Conservation (phyloP, 2,888 invertebrate species). For the Sisyra nigra region DNA sequence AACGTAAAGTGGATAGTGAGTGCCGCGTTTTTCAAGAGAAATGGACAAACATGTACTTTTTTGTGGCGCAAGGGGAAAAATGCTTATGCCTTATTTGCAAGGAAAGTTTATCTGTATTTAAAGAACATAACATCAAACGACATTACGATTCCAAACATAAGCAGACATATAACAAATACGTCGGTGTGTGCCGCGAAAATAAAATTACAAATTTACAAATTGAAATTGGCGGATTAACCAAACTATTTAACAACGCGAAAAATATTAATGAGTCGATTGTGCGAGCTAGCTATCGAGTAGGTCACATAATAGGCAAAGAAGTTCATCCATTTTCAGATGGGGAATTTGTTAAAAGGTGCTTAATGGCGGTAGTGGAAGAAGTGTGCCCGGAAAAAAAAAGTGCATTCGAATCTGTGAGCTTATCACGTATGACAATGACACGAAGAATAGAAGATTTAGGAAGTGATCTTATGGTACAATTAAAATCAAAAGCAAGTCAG, state of each 20-base stretch:
- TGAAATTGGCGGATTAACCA: slow-evolving; percentile 1
- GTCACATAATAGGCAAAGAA: not conserved
- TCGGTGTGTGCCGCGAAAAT: slow-evolving; percentile 1
- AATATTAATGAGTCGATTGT: slow-evolving; percentile 1
- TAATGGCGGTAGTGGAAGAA: slow-evolving; percentile 9
- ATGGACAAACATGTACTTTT: not conserved
- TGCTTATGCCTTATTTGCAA: too few species aligned
- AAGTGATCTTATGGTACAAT: slow-evolving; percentile 9
- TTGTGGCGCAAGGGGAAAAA: too few species aligned
- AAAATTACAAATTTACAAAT: not conserved
- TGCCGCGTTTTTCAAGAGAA: slow-evolving; percentile 1
- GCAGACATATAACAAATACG: not conserved
- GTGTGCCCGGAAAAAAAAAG: slow-evolving; percentile 9
- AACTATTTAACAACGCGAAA: not conserved
- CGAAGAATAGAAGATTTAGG: slow-evolving; percentile 9
- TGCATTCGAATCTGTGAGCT: slow-evolving; percentile 9
- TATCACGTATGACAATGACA: slow-evolving; percentile 9
- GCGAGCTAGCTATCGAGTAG: not conserved
- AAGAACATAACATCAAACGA: too few species aligned
- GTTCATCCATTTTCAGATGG: not conserved
- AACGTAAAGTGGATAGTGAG: slow-evolving; percentile 4
- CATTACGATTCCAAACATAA: too few species aligned
- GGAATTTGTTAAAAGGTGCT: slow-evolving; percentile 8
- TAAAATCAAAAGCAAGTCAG: slow-evolving; percentile 9
- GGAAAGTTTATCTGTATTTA: too few species aligned